phyloP scores from a whole-genome alignment of 1,140 invertebrate species.

The Papilio aristodemus region DNA sequence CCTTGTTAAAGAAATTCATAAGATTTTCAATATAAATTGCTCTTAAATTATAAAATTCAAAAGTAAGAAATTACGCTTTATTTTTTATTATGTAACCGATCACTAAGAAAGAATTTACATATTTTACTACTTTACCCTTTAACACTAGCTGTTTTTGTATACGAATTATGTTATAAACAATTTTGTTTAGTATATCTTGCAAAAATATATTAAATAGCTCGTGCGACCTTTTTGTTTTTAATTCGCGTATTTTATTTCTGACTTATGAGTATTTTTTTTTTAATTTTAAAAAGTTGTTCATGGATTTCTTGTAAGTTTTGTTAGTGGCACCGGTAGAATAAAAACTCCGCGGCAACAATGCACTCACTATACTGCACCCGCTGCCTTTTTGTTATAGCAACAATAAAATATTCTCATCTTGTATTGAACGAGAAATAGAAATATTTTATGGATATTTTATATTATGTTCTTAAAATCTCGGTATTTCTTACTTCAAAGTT shows the following conservation, averaged over 20 bases:
- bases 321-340: conserved; percentile 15
- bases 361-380: conserved; percentile 11
- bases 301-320: conserved; percentile 19
- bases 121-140: no score
- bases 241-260: background rate
- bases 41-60: no score
- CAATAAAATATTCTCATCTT: conserved; percentile 19
- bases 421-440: conserved; percentile 24
- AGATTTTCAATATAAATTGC: background rate
- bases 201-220: background rate
- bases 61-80: no score
- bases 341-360: conserved; percentile 5
- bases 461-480: conserved; percentile 9
- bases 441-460: conserved; percentile 24
- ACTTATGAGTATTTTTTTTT: background rate
- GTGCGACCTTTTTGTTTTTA: background rate
- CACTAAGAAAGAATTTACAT: no score
- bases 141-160: no score
- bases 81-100: no score
- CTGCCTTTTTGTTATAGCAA: conserved; percentile 19
- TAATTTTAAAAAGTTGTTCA: background rate
- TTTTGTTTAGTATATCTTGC: background rate
- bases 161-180: background rate
- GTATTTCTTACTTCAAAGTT: conserved; percentile 17
- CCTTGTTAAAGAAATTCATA: background rate